A percentile compares a stretch with the other conserved stretches of the same genome.
Evolutionary conservation across 2,888 invertebrate species (phyloP).

Genomic region (Bellardia bayeri): DNA sequence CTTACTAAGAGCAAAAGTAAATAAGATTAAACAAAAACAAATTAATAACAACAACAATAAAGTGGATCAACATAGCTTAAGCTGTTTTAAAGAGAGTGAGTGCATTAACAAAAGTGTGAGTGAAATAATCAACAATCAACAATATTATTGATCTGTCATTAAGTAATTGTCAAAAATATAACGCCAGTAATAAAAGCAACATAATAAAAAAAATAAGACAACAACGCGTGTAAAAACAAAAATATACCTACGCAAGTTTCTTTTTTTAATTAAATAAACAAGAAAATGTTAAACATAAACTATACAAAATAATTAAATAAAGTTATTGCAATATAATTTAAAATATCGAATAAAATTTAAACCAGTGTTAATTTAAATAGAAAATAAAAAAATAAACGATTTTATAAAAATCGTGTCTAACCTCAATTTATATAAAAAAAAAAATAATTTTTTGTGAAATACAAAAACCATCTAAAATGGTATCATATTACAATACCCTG

Average conservation of each 20-base stretch:
- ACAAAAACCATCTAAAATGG: slow-evolving; percentile 85
- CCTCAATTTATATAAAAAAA: slow-evolving; percentile 24
- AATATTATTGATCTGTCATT: slow-evolving; percentile 57
- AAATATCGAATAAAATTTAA: background rate
- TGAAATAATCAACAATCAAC: slow-evolving; percentile 11
- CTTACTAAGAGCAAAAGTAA: background rate
- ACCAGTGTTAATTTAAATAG: background rate
- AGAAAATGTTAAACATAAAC: slow-evolving; percentile 31
- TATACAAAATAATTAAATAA: slow-evolving; percentile 1
- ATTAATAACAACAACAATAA: background rate
- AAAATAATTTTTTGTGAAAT: slow-evolving; percentile 15
- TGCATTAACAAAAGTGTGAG: background rate
- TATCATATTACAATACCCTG: slow-evolving; percentile 89
- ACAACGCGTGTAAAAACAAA: slow-evolving; percentile 47
- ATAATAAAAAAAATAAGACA: slow-evolving; percentile 32
- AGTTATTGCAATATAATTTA: slow-evolving; percentile 7
- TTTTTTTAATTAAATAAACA: slow-evolving; percentile 18
- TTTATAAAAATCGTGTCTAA: slow-evolving; percentile 44
- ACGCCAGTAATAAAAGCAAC: slow-evolving; percentile 42
- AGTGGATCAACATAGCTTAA: slow-evolving; percentile 37
- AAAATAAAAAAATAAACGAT: background rate
- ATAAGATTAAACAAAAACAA: slow-evolving; percentile 10
- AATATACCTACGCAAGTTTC: background rate
- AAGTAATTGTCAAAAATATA: slow-evolving; percentile 49
- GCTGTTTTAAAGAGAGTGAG: slow-evolving; percentile 15